Evolutionary conservation across 1,140 invertebrate species (phyloP).

Genomic region (Stegodyphus mimosarum): DNA sequence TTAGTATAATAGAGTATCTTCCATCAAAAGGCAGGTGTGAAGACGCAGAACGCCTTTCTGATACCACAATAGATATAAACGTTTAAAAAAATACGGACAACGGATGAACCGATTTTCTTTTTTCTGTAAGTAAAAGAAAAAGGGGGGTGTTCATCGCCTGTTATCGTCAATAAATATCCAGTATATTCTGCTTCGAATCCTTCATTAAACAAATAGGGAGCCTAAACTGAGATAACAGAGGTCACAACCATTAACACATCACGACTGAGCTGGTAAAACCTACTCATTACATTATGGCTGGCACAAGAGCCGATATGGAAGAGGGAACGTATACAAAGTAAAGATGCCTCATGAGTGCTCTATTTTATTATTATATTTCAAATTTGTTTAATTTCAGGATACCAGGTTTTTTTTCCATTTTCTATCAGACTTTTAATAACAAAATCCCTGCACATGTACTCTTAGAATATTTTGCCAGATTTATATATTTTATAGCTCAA

Average conservation of each 20-base stretch:
- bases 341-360: neutral
- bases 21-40: slow-evolving; percentile 54
- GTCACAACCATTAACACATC: slow-evolving; percentile 59
- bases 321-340: neutral
- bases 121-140: slow-evolving; percentile 1
- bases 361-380: no score
- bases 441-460: no score
- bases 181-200: slow-evolving; percentile 54
- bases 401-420: no score
- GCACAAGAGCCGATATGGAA: slow-evolving; percentile 29
- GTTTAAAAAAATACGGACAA: slow-evolving; percentile 22
- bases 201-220: slow-evolving; percentile 61
- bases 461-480: no score
- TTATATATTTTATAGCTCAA: no score
- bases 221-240: slow-evolving; percentile 59
- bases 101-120: slow-evolving; percentile 21
- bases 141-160: slow-evolving; percentile 36
- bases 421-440: no score
- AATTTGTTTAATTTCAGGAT: no score
- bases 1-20: slow-evolving; percentile 4
- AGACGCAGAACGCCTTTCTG: slow-evolving; percentile 33
- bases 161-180: slow-evolving; percentile 61
- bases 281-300: slow-evolving; percentile 52
- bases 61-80: slow-evolving; percentile 55
- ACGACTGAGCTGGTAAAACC: slow-evolving; percentile 53